phyloP scores from a whole-genome alignment of 1,140 invertebrate species.

The Drosophila chauvacae region DNA sequence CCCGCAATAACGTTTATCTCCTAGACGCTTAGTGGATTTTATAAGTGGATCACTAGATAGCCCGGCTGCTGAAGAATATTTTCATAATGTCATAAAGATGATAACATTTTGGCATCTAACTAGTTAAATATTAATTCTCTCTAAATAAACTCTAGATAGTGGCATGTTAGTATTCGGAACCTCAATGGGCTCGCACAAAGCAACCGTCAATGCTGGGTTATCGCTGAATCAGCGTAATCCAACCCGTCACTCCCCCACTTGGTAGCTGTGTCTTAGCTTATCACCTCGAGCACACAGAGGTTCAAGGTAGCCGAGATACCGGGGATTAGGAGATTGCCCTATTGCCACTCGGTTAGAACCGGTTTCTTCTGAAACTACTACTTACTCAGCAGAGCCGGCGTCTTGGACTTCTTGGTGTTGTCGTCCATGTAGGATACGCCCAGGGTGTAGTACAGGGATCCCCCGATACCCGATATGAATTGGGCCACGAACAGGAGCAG shows the following conservation, averaged over 20 bases:
- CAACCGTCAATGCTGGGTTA: constrained; percentile 1
- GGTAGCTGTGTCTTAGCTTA: constrained; percentile 1
- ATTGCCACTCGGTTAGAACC: neutral
- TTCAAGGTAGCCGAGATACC: constrained; percentile 13
- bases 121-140: neutral
- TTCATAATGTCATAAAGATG: neutral
- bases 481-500: constrained; percentile 88
- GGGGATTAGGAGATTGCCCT: constrained; percentile 7
- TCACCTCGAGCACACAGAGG: constrained; percentile 1
- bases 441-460: constrained; percentile 88
- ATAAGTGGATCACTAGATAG: constrained; percentile 11
- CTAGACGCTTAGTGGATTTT: neutral
- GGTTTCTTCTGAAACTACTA: constrained; percentile 16
- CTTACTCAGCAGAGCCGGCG: constrained; percentile 88
- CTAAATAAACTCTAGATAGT: no score
- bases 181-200: neutral
- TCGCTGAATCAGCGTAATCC: constrained; percentile 2
- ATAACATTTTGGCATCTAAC: constrained; percentile 4
- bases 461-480: constrained; percentile 88
- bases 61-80: neutral
- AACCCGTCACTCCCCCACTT: neutral
- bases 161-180: neutral
- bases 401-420: constrained; percentile 89
- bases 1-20: constrained; percentile 1
- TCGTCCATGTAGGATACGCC: constrained; percentile 90